Base-by-base conservation (phyloP, 30 jellyfish, hydroid and myxozoan species). In the Sanderia malayensis region DNA sequence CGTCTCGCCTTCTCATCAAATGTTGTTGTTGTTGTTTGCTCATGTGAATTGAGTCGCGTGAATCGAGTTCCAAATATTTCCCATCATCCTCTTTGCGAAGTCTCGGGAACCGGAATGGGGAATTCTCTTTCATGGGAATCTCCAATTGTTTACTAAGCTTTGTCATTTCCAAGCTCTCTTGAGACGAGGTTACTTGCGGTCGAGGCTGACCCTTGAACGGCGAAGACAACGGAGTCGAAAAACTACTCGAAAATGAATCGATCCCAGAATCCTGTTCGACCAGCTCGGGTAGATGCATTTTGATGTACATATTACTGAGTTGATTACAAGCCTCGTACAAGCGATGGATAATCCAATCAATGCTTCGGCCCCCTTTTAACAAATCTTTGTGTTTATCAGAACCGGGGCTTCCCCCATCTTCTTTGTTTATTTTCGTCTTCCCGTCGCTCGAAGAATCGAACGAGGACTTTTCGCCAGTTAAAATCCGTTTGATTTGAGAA, bases 321-420 rank as follows among this genome's bases (percentile, higher is more conserved):
- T 92, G 96, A 31, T 92, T 92, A 58, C 98, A 92, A 25, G 98
- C 95, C 67, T 92, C 98, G 80, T 78, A 70, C 22, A 92, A 80
- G 53, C 98, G 96, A 29, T 93, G 93, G 1, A 92, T 88, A 20
- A 92, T 85, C 98, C 98, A 92, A 68, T 92, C 98, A 29, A 92
- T 74, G 57, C 78, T 92, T n/a, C 88, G 81, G 67, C 87, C 95
- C 6, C 96, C 96, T 53, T 92, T 92, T 58, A 92, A 58, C 9
- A 92, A 58, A 61, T 92, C 96, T n/a, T 85, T 94, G 67, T 90
- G 85, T 19, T 78, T 83, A 27, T 82, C 95, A 6, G 70, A 53
- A n/a, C 82, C 76, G 25, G 67, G 82, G 28, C 46, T 45, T 31
- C 65, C 70, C n/a, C n/a, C n/a, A 8, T 58, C 70, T 13, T 85